These are phyloP conservation scores for Drosophila tropicalis DNA, from an alignment of 1,140 invertebrate genomes.

Conservation along the genomic window DNA sequence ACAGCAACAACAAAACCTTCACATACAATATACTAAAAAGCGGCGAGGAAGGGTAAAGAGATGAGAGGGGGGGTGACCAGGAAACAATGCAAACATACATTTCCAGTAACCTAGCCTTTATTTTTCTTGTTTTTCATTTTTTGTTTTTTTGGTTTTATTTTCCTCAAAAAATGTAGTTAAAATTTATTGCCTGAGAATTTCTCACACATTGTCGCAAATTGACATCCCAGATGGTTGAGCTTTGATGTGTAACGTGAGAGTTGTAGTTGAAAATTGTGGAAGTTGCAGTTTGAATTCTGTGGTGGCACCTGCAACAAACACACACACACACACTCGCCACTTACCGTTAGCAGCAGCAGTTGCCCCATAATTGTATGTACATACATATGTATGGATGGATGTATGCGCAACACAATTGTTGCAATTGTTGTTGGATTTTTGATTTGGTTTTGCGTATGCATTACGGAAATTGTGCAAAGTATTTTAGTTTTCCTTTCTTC, in stretches of 20 bases:
- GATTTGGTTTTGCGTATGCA: slow-evolving; percentile 23
- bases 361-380: slow-evolving; percentile 26
- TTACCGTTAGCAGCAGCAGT: slow-evolving; percentile 24
- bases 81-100: slow-evolving; percentile 48
- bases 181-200: slow-evolving; percentile 72
- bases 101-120: slow-evolving; percentile 44
- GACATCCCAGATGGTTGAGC: slow-evolving; percentile 49
- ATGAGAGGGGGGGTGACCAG: not conserved
- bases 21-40: not conserved
- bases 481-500: slow-evolving; percentile 23
- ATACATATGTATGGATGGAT: not conserved
- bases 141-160: slow-evolving; percentile 22
- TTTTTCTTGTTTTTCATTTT: slow-evolving; percentile 44
- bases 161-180: slow-evolving; percentile 50
- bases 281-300: slow-evolving; percentile 24
- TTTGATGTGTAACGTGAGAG: slow-evolving; percentile 72
- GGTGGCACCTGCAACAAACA: slow-evolving; percentile 61
- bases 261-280: slow-evolving; percentile 17
- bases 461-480: slow-evolving; percentile 50
- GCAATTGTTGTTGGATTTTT: slow-evolving; percentile 43
- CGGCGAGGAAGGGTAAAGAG: no score
- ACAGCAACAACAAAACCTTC: not conserved
- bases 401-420: slow-evolving; percentile 40
- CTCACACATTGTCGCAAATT: slow-evolving; percentile 78
- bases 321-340: not conserved